These are phyloP conservation scores for Arctocebus calabarensis DNA, from an alignment of 2,797 vertebrate genomes.

Conservation along the genomic window DNA sequence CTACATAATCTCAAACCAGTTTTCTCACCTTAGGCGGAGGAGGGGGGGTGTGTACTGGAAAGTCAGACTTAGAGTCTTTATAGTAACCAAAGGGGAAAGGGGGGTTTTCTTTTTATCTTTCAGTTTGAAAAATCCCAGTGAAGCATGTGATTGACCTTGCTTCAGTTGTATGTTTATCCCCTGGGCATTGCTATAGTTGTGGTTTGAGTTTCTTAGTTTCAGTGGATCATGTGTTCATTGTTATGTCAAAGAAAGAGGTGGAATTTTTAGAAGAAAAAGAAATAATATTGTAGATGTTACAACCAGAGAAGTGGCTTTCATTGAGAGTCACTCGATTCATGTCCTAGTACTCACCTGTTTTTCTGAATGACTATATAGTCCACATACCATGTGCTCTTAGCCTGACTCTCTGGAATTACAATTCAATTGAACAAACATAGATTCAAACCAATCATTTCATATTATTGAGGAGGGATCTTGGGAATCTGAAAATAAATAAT, in stretches of 20 bases:
- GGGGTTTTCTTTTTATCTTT: neutral
- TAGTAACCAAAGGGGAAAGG: neutral
- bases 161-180: neutral
- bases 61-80: neutral
- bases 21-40: neutral
- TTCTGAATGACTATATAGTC: neutral
- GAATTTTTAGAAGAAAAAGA: neutral
- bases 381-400: neutral
- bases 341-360: neutral
- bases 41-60: neutral
- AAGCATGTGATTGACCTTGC: neutral
- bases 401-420: neutral
- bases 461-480: neutral
- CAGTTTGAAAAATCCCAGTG: neutral
- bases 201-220: neutral
- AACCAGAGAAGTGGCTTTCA: neutral
- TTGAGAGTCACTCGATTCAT: neutral
- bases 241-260: neutral
- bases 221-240: neutral
- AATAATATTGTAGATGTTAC: neutral
- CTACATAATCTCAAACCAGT: neutral
- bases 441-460: neutral
- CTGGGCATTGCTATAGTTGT: neutral
- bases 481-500: slow-evolving; percentile 10
- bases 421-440: slow-evolving; percentile 31